phyloP scores from a whole-genome alignment of 2,113 vertebrate genomes.

The Prionailurus bengalensis region DNA sequence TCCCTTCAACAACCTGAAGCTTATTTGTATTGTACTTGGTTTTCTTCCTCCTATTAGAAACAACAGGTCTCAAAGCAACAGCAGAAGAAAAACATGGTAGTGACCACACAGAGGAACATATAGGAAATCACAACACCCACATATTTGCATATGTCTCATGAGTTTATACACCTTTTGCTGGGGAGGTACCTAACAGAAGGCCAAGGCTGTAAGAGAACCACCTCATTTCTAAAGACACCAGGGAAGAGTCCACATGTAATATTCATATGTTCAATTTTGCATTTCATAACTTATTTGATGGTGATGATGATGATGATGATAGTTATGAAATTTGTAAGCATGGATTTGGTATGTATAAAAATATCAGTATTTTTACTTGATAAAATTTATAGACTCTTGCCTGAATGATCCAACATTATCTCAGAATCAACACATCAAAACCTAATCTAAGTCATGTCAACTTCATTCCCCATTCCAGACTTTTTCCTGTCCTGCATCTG shows the following conservation, averaged over 20 bases:
- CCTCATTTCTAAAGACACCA: background rate
- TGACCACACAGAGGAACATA: background rate
- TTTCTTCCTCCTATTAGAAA: conserved; percentile 56
- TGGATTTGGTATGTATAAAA: background rate
- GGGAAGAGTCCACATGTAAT: background rate
- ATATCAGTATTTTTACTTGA: background rate
- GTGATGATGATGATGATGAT: background rate
- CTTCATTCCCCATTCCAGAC: background rate
- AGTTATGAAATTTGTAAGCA: background rate
- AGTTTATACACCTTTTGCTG: background rate
- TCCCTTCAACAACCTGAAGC: conserved; percentile 51
- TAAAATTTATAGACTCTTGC: background rate
- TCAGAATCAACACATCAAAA: background rate
- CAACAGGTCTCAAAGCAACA: conserved; percentile 31
- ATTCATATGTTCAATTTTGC: background rate
- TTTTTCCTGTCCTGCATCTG: background rate
- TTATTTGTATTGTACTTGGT: conserved; percentile 57
- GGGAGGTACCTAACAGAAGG: background rate
- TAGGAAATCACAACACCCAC: background rate
- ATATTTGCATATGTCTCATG: background rate
- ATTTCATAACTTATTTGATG: background rate
- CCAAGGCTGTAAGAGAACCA: rapidly evolving
- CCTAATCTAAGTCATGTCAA: background rate
- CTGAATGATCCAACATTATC: background rate
- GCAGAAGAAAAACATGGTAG: background rate